These are phyloP conservation scores for Pomacea maculata DNA, from an alignment of 1,140 invertebrate species.

Conservation along the genomic window DNA sequence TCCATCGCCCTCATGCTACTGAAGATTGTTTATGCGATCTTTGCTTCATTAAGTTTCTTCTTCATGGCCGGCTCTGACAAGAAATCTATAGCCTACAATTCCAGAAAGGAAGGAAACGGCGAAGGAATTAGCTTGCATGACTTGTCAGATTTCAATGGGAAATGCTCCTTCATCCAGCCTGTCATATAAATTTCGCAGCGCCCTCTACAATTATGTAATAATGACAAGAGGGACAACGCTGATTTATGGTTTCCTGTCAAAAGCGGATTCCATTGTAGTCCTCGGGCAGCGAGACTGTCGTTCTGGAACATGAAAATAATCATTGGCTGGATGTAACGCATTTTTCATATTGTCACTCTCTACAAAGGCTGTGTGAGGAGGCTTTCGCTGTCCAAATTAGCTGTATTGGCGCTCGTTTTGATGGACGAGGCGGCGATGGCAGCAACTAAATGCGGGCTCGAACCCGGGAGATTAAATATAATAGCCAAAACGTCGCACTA, in stretches of 20 bases:
- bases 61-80: background rate
- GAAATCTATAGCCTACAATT: slow-evolving; percentile 17
- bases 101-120: background rate
- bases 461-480: slow-evolving; percentile 20
- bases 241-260: slow-evolving; percentile 20
- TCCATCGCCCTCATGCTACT: no score
- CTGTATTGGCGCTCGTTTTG: slow-evolving; percentile 7
- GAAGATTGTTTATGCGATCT: no score
- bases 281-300: background rate
- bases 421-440: slow-evolving; percentile 9
- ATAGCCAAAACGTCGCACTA: slow-evolving; percentile 13
- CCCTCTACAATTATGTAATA: slow-evolving; percentile 25
- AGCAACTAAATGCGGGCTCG: background rate
- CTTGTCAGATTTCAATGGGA: slow-evolving; percentile 19
- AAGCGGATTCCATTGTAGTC: slow-evolving; percentile 12
- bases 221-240: slow-evolving; percentile 18
- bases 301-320: slow-evolving; percentile 8
- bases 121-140: slow-evolving; percentile 20
- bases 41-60: slow-evolving; percentile 20
- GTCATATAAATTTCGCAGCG: slow-evolving; percentile 19
- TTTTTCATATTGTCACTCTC: slow-evolving; percentile 25
- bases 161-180: slow-evolving; percentile 23
- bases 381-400: slow-evolving; percentile 11
- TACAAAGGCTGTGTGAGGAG: slow-evolving; percentile 9
- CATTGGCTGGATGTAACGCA: slow-evolving; percentile 18